phyloP scores from a whole-genome alignment of 2,113 vertebrate species.

The Pogonocichla stellata region DNA sequence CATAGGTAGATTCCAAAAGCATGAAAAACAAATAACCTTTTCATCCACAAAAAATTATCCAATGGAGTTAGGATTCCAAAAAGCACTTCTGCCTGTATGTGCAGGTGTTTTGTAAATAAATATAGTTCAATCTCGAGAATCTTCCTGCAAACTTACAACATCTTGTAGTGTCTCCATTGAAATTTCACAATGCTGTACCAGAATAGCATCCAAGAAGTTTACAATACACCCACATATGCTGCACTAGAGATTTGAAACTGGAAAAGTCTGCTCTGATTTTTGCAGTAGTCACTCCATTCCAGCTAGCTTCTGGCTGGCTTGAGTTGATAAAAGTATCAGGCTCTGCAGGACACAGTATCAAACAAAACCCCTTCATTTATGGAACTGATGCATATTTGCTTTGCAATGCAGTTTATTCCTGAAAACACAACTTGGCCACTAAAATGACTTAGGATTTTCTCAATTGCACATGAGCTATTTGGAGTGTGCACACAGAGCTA shows the following conservation, averaged over 20 bases:
- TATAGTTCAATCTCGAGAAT: neutral
- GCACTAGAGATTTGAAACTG: neutral
- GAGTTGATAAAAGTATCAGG: neutral
- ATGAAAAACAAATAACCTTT: neutral
- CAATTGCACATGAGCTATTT: neutral
- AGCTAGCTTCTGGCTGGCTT: neutral
- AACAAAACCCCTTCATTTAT: neutral
- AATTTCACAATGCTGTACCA: neutral
- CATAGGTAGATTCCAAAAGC: neutral
- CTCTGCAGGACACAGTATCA: neutral
- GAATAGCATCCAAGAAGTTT: neutral
- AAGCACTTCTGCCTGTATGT: neutral
- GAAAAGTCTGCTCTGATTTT: neutral
- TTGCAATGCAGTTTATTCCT: neutral
- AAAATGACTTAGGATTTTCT: neutral
- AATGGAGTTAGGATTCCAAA: neutral
- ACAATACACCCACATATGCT: neutral
- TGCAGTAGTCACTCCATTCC: neutral
- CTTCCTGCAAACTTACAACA: neutral
- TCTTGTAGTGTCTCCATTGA: neutral
- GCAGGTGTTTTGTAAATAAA: neutral
- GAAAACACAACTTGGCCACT: neutral
- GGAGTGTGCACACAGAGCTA: neutral
- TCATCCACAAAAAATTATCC: neutral
- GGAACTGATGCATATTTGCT: neutral